These are phyloP conservation scores for Brachionus plicatilis DNA, from an alignment of 1,140 invertebrate species.

Conservation along the genomic window DNA sequence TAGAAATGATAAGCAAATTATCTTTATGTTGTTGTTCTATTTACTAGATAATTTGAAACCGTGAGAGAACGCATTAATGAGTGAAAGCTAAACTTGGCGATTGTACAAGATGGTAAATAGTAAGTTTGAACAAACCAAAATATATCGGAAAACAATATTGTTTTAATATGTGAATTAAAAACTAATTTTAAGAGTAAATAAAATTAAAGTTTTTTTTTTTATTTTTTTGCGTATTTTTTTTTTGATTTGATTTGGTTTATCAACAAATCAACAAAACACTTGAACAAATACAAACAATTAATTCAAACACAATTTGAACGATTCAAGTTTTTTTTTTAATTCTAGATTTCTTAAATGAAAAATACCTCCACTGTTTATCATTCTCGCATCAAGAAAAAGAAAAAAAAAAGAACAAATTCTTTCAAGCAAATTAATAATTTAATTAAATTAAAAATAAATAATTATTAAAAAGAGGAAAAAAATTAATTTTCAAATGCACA, in stretches of 20 bases:
- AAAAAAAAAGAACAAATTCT: background rate
- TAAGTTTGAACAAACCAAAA: background rate
- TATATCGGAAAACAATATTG: conserved; percentile 32
- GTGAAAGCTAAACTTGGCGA: background rate
- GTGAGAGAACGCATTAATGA: background rate
- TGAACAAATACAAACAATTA: conserved; percentile 30
- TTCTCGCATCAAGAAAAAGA: background rate
- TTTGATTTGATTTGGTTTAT: conserved; percentile 23
- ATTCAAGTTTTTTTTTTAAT: background rate
- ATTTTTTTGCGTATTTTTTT: background rate
- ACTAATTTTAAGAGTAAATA: conserved; percentile 32
- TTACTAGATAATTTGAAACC: conserved; percentile 17
- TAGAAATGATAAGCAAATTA: background rate
- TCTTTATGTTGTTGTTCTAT: background rate
- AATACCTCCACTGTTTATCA: conserved; percentile 2
- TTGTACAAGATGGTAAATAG: background rate
- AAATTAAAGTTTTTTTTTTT: background rate
- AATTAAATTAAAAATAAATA: no score
- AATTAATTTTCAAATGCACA: background rate
- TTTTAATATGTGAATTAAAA: conserved; percentile 39
- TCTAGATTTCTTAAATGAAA: background rate
- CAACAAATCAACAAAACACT: conserved; percentile 32
- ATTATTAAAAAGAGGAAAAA: no score
- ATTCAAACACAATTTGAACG: background rate
- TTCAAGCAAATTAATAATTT: no score